These are phyloP conservation scores for Epirrita christyi DNA, from an alignment of 2,888 invertebrate genomes.

Conservation along the genomic window DNA sequence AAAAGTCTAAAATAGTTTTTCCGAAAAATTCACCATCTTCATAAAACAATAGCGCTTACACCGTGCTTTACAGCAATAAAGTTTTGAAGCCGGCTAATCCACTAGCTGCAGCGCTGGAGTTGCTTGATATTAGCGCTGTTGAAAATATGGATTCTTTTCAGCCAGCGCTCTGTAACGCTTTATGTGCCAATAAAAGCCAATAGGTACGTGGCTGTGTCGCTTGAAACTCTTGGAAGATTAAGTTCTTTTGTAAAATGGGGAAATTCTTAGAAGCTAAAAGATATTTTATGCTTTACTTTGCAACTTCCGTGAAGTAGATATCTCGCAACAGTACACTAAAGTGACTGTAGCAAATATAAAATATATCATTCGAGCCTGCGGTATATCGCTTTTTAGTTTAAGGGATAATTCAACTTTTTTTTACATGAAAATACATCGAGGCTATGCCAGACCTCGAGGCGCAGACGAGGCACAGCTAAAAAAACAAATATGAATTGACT, in stretches of 20 bases:
- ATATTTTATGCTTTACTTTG: neutral
- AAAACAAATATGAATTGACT: too few relatives aligned
- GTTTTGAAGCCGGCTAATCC: conserved; percentile 34
- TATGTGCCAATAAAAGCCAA: neutral
- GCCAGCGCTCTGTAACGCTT: conserved; percentile 21
- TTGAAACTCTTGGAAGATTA: too few relatives aligned
- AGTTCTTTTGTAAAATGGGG: too few relatives aligned
- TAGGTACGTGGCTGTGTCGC: too few relatives aligned
- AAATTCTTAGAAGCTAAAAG: neutral
- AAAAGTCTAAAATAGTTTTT: conserved; percentile 21
- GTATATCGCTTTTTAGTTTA: neutral
- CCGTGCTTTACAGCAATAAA: conserved; percentile 39
- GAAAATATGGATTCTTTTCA: conserved; percentile 27
- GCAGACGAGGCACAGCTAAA: too few relatives aligned
- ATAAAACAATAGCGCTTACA: conserved; percentile 42
- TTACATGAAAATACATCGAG: too few relatives aligned
- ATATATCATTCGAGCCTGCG: neutral
- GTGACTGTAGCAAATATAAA: neutral
- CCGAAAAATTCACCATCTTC: conserved; percentile 41
- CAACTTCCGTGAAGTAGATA: neutral
- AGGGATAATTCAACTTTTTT: too few relatives aligned
- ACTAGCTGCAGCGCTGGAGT: conserved; percentile 45
- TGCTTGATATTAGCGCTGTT: conserved; percentile 51
- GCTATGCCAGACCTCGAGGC: too few relatives aligned
- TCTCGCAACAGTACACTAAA: too few relatives aligned